phyloP scores from a whole-genome alignment of 2,888 invertebrate genomes.

The Orthonevra nobilis region DNA sequence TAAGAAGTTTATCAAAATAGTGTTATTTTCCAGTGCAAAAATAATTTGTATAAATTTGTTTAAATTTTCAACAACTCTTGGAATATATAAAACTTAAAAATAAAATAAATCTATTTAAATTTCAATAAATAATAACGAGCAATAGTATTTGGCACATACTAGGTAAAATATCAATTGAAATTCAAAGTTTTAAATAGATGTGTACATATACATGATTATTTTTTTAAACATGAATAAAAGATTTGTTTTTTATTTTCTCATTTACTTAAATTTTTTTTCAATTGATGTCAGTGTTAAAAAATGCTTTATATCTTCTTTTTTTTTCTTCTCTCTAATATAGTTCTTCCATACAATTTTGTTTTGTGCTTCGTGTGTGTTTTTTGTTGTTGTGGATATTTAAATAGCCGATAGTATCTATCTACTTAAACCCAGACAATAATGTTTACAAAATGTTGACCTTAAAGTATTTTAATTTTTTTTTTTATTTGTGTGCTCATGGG shows the following conservation, averaged over 20 bases:
- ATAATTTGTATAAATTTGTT: conserved; percentile 18
- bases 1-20: conserved; percentile 12
- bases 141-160: conserved; percentile 67
- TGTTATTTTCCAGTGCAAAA: conserved; percentile 66
- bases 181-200: conserved; percentile 50
- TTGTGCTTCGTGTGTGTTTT: conserved; percentile 51
- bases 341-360: conserved; percentile 25
- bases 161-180: conserved; percentile 57
- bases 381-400: conserved; percentile 51
- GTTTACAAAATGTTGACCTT: conserved; percentile 67
- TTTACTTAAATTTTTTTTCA: conserved; percentile 45
- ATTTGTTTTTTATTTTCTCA: conserved; percentile 15
- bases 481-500: conserved; percentile 30
- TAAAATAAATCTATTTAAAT: conserved; percentile 7
- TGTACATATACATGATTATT: conserved; percentile 44
- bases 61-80: conserved; percentile 40
- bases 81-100: conserved; percentile 34
- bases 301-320: conserved; percentile 40
- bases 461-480: conserved; percentile 43
- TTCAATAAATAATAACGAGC: conserved; percentile 40
- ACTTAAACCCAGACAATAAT: conserved; percentile 46
- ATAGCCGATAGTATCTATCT: conserved; percentile 47
- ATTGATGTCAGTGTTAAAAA: conserved; percentile 65
- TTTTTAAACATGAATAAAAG: conserved; percentile 21
- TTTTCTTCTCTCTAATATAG: conserved; percentile 14